A percentile compares a stretch with the other conserved stretches of the same genome.
phyloP scores from a whole-genome alignment of 2,113 vertebrate genomes.

The Mus pahari region DNA sequence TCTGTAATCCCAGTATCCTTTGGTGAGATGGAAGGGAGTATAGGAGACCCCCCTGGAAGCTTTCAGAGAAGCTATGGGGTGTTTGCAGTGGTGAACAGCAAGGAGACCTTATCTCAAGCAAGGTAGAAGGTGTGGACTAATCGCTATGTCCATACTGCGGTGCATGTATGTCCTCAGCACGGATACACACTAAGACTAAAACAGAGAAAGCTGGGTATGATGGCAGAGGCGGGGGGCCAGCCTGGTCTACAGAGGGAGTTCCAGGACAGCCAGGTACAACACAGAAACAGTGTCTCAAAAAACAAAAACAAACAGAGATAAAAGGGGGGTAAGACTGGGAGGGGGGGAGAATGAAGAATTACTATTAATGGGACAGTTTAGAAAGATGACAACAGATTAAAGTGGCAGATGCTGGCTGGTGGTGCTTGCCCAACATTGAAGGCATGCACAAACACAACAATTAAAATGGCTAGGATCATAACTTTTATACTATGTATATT shows the following conservation, averaged over 20 bases:
- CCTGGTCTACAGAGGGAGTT: background rate
- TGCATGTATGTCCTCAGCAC: background rate
- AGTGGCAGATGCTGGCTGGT: background rate
- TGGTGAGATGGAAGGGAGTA: background rate
- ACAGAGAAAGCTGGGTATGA: background rate
- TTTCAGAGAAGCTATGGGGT: background rate
- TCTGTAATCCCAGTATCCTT: background rate
- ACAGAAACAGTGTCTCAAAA: background rate
- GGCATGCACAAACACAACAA: rapidly evolving
- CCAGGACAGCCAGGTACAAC: background rate
- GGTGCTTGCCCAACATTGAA: background rate
- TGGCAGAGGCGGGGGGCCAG: background rate
- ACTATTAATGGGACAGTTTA: background rate
- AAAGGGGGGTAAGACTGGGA: too few species aligned
- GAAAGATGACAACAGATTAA: background rate
- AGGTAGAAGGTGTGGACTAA: background rate
- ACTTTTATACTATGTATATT: background rate
- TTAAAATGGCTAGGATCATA: background rate
- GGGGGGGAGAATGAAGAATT: too few species aligned
- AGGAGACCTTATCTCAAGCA: background rate
- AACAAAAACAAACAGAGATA: background rate
- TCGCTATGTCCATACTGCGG: too few species aligned
- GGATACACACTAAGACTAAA: background rate
- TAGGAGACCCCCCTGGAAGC: background rate
- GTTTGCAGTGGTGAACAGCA: background rate